Evolutionary conservation across 2,113 vertebrate genomes (phyloP).

Genomic region (Mustelus asterias): DNA sequence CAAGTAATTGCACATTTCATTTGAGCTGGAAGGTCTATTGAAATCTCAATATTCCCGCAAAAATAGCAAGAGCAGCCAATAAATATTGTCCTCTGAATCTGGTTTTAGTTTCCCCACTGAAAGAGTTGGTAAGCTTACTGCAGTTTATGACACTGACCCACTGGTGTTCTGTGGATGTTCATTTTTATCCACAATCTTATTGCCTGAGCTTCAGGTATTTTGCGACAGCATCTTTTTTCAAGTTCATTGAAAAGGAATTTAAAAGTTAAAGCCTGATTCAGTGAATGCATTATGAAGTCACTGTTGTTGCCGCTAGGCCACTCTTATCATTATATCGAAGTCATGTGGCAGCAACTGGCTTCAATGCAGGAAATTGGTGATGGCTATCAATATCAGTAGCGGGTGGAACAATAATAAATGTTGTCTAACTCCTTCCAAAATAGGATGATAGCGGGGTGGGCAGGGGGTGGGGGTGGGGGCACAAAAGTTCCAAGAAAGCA

Average conservation of each 20-base stretch:
- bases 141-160: neutral
- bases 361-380: neutral
- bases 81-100: neutral
- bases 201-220: neutral
- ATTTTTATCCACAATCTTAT: neutral
- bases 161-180: neutral
- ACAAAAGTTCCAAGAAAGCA: neutral
- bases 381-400: no score
- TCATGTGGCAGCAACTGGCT: neutral
- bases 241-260: neutral
- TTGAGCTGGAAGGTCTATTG: neutral
- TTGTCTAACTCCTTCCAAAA: neutral
- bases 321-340: neutral
- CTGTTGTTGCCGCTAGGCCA: neutral
- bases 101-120: neutral
- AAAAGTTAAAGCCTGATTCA: neutral
- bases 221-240: neutral
- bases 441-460: neutral
- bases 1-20: neutral
- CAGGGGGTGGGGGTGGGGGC: no score
- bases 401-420: neutral
- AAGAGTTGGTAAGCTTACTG: neutral
- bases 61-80: neutral
- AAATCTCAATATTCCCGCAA: neutral
- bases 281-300: neutral